These are phyloP conservation scores for Melipona beecheii DNA, from an alignment of 2,888 invertebrate species.

Conservation along the genomic window DNA sequence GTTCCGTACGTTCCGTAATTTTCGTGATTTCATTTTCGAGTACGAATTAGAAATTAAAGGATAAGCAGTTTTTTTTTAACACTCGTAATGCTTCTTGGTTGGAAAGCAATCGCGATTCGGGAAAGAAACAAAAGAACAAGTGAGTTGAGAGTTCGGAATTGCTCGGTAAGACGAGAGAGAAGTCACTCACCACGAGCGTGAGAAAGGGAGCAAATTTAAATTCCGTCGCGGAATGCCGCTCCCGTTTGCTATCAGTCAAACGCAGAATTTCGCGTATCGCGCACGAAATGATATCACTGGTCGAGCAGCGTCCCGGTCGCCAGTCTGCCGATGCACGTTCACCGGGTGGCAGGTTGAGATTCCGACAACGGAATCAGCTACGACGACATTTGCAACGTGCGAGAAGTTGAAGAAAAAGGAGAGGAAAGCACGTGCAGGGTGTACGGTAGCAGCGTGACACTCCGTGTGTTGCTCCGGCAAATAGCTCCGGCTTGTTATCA, in stretches of 20 bases:
- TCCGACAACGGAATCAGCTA: constrained; percentile 37
- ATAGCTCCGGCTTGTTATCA: constrained; percentile 60
- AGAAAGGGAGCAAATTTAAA: too few relatives aligned
- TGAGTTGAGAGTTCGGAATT: too few relatives aligned
- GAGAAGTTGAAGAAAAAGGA: constrained; percentile 61
- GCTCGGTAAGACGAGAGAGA: too few relatives aligned
- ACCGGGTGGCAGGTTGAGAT: constrained; percentile 13
- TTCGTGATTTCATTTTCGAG: too few relatives aligned
- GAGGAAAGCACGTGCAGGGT: constrained; percentile 50
- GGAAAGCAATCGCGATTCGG: too few relatives aligned
- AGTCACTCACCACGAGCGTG: too few relatives aligned
- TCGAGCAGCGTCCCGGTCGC: constrained; percentile 23
- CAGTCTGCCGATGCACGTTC: constrained; percentile 13
- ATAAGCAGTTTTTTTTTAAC: too few relatives aligned
- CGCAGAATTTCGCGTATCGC: constrained; percentile 1
- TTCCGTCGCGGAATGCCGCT: too few relatives aligned
- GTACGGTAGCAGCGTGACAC: constrained; percentile 45
- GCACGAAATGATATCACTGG: constrained; percentile 31
- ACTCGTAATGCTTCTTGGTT: too few relatives aligned
- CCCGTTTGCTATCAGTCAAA: constrained; percentile 15
- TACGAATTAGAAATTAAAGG: too few relatives aligned
- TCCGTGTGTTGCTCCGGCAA: constrained; percentile 47
- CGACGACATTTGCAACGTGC: constrained; percentile 52
- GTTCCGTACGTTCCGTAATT: too few relatives aligned
- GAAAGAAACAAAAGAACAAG: too few relatives aligned